Percentiles rank a stretch among this genome's conserved stretches.
phyloP scores from a whole-genome alignment of 2,888 invertebrate species.

The Microchrysa polita region DNA sequence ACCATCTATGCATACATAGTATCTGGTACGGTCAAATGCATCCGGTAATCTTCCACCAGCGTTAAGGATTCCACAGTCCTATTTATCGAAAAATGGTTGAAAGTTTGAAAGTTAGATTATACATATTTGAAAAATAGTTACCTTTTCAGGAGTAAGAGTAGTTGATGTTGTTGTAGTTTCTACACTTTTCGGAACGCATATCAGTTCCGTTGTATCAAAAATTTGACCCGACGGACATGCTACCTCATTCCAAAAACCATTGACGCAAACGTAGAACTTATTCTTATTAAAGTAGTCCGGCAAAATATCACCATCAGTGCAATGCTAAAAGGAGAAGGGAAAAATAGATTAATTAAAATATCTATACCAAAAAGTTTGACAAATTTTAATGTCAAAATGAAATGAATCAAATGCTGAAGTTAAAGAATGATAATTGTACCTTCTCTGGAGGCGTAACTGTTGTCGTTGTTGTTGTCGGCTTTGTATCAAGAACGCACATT shows the following conservation, averaged over 20 bases:
- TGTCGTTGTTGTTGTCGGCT: not conserved
- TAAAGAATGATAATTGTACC: no score
- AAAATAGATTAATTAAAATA: no score
- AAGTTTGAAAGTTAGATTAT: not conserved
- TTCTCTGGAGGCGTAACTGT: not conserved
- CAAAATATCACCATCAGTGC: not conserved
- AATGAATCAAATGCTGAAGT: no score
- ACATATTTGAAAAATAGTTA: not conserved
- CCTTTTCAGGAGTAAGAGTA: not conserved
- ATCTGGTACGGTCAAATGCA: slow-evolving; percentile 3
- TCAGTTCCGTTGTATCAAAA: not conserved
- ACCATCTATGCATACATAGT: slow-evolving; percentile 16
- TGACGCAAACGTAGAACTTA: slow-evolving; percentile 19
- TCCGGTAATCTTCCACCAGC: not conserved
- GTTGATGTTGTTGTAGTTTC: not conserved
- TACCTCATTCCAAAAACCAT: not conserved
- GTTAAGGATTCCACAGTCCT: not conserved
- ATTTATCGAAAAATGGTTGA: not conserved
- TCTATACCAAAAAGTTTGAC: no score
- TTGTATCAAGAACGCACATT: not conserved
- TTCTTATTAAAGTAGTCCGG: slow-evolving; percentile 18
- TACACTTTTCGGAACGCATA: not conserved
- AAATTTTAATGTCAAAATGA: no score
- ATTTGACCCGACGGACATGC: not conserved
- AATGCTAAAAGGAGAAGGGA: not conserved